Evolutionary conservation across 2,888 invertebrate species (phyloP).

Genomic region (Limnephilus lunatus): DNA sequence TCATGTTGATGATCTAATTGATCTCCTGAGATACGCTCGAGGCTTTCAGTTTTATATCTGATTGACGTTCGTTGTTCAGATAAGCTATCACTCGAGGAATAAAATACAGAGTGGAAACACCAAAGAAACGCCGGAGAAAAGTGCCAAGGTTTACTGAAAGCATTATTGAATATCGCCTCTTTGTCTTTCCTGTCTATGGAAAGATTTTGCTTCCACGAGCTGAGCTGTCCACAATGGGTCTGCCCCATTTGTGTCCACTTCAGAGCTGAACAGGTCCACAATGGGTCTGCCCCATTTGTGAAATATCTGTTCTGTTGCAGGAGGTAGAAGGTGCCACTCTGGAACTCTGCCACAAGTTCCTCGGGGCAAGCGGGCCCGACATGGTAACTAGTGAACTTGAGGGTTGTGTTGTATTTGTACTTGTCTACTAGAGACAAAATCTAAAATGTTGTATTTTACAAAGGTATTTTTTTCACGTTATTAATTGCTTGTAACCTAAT

Average conservation of each 20-base stretch:
- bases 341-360: slow-evolving; percentile 22
- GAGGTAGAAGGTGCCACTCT: slow-evolving; percentile 51
- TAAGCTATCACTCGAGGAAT: slow-evolving; percentile 66
- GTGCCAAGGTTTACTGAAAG: slow-evolving; percentile 67
- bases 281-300: slow-evolving; percentile 54
- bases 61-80: slow-evolving; percentile 61
- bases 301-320: slow-evolving; percentile 41
- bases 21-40: slow-evolving; percentile 48
- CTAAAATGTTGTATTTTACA: neutral
- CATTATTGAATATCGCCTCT: slow-evolving; percentile 64
- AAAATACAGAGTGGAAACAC: slow-evolving; percentile 68
- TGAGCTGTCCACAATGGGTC: neutral
- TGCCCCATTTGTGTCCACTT: slow-evolving; percentile 39
- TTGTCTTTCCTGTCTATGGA: slow-evolving; percentile 52
- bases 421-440: slow-evolving; percentile 9
- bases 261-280: slow-evolving; percentile 57
- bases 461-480: too few species aligned
- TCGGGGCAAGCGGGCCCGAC: slow-evolving; percentile 49
- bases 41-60: slow-evolving; percentile 64
- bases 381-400: slow-evolving; percentile 46
- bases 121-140: slow-evolving; percentile 65
- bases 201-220: slow-evolving; percentile 47
- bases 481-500: too few species aligned
- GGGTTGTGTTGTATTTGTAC: neutral
- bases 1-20: too few species aligned